phyloP scores from a whole-genome alignment of 2,888 invertebrate species.

The Pachliopta kotzebuea region DNA sequence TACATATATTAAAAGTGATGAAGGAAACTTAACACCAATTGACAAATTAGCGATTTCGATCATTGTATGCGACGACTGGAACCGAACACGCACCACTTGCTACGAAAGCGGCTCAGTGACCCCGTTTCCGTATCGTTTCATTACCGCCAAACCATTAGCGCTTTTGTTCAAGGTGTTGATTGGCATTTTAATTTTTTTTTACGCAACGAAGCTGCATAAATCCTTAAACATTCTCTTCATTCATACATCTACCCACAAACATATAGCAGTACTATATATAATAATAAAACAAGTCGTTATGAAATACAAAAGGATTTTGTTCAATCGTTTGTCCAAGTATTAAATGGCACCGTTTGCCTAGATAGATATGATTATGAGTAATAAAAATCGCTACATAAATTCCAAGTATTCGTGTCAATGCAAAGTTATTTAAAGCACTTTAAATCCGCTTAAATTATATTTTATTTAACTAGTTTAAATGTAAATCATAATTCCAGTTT shows the following conservation, averaged over 20 bases:
- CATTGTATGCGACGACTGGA: conserved; percentile 41
- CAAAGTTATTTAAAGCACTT: conserved; percentile 8
- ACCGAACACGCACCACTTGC: conserved; percentile 50
- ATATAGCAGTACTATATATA: background rate
- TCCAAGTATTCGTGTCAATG: conserved; percentile 22
- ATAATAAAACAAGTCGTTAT: background rate
- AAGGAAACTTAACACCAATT: background rate
- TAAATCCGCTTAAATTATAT: conserved; percentile 5
- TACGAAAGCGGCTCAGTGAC: conserved; percentile 46
- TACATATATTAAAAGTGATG: background rate
- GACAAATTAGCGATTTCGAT: conserved; percentile 23
- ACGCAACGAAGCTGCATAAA: too few species aligned
- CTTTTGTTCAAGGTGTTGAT: conserved; percentile 6
- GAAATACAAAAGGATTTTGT: background rate
- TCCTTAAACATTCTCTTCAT: too few species aligned
- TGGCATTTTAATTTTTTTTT: background rate
- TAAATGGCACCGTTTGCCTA: too few species aligned
- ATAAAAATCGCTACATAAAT: background rate
- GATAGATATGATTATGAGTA: background rate
- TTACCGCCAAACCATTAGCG: conserved; percentile 14
- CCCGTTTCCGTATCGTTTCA: conserved; percentile 22
- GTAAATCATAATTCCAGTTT: conserved; percentile 7
- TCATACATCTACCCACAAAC: background rate
- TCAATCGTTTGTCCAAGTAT: background rate
- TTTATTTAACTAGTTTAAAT: background rate